These are phyloP conservation scores for Saguinus midas DNA, from an alignment of 2,113 vertebrate genomes.

Conservation along the genomic window DNA sequence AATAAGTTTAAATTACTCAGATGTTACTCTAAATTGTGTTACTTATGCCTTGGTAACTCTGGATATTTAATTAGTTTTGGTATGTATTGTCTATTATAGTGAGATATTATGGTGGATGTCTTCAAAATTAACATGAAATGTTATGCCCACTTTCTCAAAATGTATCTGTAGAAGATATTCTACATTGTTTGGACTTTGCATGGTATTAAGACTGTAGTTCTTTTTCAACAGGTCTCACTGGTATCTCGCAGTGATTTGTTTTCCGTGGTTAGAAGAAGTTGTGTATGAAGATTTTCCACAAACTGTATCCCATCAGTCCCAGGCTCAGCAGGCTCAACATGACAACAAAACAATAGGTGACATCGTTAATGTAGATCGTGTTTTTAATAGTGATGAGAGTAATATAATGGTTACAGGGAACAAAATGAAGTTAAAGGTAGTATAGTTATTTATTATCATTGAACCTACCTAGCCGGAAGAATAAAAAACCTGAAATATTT, in stretches of 20 bases:
- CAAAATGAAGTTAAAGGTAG: slow-evolving; percentile 56
- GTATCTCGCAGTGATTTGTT: slow-evolving; percentile 98
- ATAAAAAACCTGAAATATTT: slow-evolving; percentile 17
- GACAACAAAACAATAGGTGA: slow-evolving; percentile 48
- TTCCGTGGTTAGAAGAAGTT: slow-evolving; percentile 90
- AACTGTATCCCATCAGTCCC: slow-evolving; percentile 24
- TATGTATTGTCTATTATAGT: neutral
- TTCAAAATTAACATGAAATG: slow-evolving; percentile 4
- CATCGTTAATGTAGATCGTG: slow-evolving; percentile 7
- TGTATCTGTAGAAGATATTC: neutral
- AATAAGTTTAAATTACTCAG: neutral
- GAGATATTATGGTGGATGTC: neutral
- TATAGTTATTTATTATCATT: neutral
- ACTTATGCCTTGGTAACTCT: neutral
- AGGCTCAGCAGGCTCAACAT: slow-evolving; percentile 39
- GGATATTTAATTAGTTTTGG: slow-evolving; percentile 4
- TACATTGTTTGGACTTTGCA: neutral
- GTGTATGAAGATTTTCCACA: slow-evolving; percentile 81
- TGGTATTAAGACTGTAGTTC: slow-evolving; percentile 38
- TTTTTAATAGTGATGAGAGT: slow-evolving; percentile 59
- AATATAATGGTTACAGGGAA: slow-evolving; percentile 43
- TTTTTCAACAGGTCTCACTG: slow-evolving; percentile 91
- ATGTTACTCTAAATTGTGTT: neutral
- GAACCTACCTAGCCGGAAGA: slow-evolving; percentile 29
- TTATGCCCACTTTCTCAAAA: slow-evolving; percentile 4